Evolutionary conservation across 2,888 invertebrate genomes (phyloP).

Genomic region (Baccha elongata): DNA sequence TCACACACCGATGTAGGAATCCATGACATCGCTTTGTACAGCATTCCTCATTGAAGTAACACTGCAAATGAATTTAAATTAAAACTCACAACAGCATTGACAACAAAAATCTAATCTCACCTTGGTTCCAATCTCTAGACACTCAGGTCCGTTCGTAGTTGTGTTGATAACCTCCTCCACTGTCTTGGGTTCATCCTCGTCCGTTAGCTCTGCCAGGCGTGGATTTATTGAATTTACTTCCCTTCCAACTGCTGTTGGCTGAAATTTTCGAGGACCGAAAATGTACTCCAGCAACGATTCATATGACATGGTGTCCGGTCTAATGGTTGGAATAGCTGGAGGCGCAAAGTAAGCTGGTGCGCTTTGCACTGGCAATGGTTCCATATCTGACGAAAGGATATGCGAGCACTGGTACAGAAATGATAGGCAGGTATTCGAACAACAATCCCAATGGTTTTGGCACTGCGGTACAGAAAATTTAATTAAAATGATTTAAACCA

Average conservation of each 20-base stretch:
- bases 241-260: conserved; percentile 2
- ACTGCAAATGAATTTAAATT: conserved; percentile 75
- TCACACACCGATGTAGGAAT: conserved; percentile 80
- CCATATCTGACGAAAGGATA: conserved; percentile 1
- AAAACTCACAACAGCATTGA: background rate
- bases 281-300: conserved; percentile 24
- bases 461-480: conserved; percentile 76
- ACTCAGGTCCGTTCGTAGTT: conserved; percentile 30
- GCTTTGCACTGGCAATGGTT: background rate
- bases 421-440: conserved; percentile 79
- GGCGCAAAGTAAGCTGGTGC: background rate
- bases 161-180: background rate
- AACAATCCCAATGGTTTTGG: conserved; percentile 79
- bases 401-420: conserved; percentile 77
- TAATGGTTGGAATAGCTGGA: background rate
- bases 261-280: conserved; percentile 17
- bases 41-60: conserved; percentile 77
- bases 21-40: conserved; percentile 79
- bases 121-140: conserved; percentile 75
- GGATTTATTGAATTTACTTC: conserved; percentile 22
- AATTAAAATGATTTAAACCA: background rate
- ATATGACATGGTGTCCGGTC: background rate
- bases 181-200: background rate
- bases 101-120: conserved; percentile 72
- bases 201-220: background rate